These are phyloP conservation scores for Halocaridina rubra DNA, from an alignment of 2,888 invertebrate genomes.

Conservation along the genomic window DNA sequence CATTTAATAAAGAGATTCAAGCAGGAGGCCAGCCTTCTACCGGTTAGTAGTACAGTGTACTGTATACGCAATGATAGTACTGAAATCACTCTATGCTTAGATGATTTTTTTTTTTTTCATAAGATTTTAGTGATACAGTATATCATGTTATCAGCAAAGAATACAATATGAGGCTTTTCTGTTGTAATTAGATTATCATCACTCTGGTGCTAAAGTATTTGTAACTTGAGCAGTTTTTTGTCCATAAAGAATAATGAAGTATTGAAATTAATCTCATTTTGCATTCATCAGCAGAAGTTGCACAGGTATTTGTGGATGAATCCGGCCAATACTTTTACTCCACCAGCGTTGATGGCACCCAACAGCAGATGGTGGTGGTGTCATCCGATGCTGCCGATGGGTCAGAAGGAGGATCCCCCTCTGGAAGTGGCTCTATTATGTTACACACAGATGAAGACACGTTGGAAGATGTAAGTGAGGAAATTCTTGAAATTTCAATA, in stretches of 20 bases:
- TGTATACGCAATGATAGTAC: too few species aligned
- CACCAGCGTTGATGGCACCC: conserved; percentile 73
- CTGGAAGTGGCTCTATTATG: conserved; percentile 36
- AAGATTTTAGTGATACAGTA: too few species aligned
- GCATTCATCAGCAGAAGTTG: conserved; percentile 62
- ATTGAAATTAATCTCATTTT: too few species aligned
- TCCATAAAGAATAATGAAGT: too few species aligned
- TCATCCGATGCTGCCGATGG: conserved; percentile 42
- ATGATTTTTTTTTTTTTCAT: too few species aligned
- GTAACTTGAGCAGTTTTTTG: too few species aligned
- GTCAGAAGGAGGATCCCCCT: conserved; percentile 40
- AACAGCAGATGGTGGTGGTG: conserved; percentile 61
- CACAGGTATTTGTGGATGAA: conserved; percentile 78
- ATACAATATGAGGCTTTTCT: too few species aligned
- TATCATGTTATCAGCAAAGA: too few species aligned
- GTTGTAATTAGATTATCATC: too few species aligned
- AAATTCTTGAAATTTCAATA: too few species aligned
- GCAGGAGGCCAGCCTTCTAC: conserved; percentile 61
- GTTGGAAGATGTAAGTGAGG: conserved; percentile 29
- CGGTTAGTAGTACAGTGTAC: neutral
- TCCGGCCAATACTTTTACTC: conserved; percentile 87
- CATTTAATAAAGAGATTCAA: conserved; percentile 84
- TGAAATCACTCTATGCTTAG: too few species aligned
- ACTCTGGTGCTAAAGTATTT: too few species aligned
- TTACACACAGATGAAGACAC: conserved; percentile 40